phyloP scores from a whole-genome alignment of 2,797 vertebrate species.

The Coendou prehensilis region DNA sequence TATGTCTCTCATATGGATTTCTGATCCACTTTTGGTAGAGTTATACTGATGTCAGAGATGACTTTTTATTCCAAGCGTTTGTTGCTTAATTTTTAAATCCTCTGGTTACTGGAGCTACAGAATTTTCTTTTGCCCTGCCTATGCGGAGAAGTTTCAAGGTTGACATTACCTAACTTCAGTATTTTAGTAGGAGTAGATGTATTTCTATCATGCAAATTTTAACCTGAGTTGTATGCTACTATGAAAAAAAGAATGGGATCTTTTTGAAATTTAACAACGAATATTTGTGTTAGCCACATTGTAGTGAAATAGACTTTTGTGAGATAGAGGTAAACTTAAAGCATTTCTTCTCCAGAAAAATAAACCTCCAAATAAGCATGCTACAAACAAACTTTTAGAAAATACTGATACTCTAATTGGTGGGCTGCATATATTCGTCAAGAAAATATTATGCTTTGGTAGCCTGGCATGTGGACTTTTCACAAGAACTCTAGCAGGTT shows the following conservation, averaged over 20 bases:
- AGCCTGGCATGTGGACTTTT: background rate
- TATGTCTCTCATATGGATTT: background rate
- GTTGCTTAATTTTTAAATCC: constrained; percentile 7
- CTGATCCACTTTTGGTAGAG: background rate
- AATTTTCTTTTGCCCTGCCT: background rate
- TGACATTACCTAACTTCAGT: background rate
- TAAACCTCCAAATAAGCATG: constrained; percentile 1
- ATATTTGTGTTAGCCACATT: constrained; percentile 24
- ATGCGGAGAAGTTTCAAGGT: background rate
- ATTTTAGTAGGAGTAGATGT: background rate
- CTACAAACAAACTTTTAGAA: constrained; percentile 54
- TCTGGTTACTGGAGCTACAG: background rate
- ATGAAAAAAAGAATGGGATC: background rate
- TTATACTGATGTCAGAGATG: background rate
- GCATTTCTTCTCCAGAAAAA: constrained; percentile 39
- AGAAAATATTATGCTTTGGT: background rate
- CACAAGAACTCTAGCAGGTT: background rate
- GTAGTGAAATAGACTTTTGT: constrained; percentile 39
- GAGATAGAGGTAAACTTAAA: background rate
- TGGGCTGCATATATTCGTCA: constrained; percentile 29
- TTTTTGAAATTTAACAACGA: background rate
- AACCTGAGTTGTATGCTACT: constrained; percentile 13
- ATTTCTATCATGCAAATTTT: constrained; percentile 42
- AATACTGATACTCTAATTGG: constrained; percentile 19
- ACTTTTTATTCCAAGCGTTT: background rate